These are phyloP conservation scores for Anoplius nigerrimus DNA, from an alignment of 2,888 invertebrate genomes.

Conservation along the genomic window DNA sequence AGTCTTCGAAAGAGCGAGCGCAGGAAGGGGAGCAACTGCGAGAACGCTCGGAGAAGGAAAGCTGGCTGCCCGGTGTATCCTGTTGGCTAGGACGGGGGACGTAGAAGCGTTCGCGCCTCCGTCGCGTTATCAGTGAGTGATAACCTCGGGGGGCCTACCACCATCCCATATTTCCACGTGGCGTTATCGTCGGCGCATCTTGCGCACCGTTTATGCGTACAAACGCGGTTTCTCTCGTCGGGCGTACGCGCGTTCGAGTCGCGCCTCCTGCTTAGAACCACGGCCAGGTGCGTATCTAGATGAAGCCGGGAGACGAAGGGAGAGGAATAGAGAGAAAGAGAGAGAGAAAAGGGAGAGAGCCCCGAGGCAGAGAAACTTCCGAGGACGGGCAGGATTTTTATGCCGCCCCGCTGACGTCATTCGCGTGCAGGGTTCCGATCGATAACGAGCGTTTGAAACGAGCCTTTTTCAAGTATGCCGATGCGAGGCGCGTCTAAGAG, in stretches of 20 bases:
- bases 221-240: constrained; percentile 31
- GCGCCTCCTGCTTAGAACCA: constrained; percentile 13
- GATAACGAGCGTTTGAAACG: no score
- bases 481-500: no score
- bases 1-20: no score
- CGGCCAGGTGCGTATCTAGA: constrained; percentile 31
- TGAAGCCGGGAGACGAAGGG: constrained; percentile 10
- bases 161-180: constrained; percentile 43
- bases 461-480: no score
- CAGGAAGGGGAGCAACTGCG: not conserved
- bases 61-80: not conserved
- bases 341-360: no score
- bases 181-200: constrained; percentile 40
- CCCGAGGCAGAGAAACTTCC: constrained; percentile 19
- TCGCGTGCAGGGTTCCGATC: no score
- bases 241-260: constrained; percentile 11
- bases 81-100: not conserved
- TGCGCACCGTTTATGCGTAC: constrained; percentile 44
- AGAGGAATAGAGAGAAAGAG: no score
- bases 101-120: constrained; percentile 9
- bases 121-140: constrained; percentile 46
- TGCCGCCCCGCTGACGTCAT: constrained; percentile 10
- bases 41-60: not conserved
- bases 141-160: constrained; percentile 49
- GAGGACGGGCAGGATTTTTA: constrained; percentile 16